Evolutionary conservation across 2,888 invertebrate species (phyloP).

Genomic region (Augiades crinisus): DNA sequence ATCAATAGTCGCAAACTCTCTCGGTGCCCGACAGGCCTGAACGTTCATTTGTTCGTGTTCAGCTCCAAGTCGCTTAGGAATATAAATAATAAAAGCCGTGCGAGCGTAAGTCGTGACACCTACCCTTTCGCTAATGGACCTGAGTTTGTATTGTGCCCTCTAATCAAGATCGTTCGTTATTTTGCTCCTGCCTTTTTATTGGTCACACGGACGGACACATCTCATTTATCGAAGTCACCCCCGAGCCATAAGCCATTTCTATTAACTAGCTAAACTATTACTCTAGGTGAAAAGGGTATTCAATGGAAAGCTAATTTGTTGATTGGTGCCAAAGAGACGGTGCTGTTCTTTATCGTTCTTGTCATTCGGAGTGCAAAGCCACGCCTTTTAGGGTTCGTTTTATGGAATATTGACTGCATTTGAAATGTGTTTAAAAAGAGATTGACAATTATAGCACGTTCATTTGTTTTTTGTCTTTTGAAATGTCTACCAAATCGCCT

Average conservation of each 20-base stretch:
- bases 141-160: constrained; percentile 61
- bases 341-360: not conserved
- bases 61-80: constrained; percentile 47
- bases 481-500: too few species aligned
- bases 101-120: constrained; percentile 71
- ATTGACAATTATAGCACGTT: too few species aligned
- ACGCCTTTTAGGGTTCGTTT: not conserved
- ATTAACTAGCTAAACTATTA: constrained; percentile 20
- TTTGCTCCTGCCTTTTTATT: constrained; percentile 57
- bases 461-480: too few species aligned
- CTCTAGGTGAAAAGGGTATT: constrained; percentile 9
- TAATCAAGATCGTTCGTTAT: constrained; percentile 74
- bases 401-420: not conserved
- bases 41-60: constrained; percentile 64
- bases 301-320: constrained; percentile 19
- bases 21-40: constrained; percentile 40
- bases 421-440: not conserved
- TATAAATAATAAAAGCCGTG: constrained; percentile 74
- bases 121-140: constrained; percentile 75
- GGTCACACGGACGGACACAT: constrained; percentile 46
- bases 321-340: constrained; percentile 7
- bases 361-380: not conserved
- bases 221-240: constrained; percentile 41
- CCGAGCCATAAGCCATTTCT: constrained; percentile 29
- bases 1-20: constrained; percentile 19